A percentile compares a stretch with the other conserved stretches of the same genome.
These are phyloP conservation scores for Zaprionus davidi DNA, from an alignment of 1,140 invertebrate genomes.

Conservation along the genomic window DNA sequence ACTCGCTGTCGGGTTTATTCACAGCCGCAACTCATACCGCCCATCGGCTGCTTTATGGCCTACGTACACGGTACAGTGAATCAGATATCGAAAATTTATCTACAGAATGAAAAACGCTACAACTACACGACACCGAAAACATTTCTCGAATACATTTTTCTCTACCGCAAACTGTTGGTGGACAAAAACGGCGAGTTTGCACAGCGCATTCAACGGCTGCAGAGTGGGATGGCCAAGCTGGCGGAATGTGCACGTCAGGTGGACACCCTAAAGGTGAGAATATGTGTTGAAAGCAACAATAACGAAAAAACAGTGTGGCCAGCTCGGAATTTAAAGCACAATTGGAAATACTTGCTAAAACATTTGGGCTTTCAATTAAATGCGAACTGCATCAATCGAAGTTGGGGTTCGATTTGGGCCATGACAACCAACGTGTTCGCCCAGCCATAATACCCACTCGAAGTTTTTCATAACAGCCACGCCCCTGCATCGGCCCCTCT, in stretches of 20 bases:
- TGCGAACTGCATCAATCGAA: background rate
- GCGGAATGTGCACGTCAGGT: slow-evolving; percentile 94
- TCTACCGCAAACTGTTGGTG: slow-evolving; percentile 93
- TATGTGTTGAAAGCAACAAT: slow-evolving; percentile 36
- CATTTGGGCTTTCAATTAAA: background rate
- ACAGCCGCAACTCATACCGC: slow-evolving; percentile 81
- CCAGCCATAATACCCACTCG: slow-evolving; percentile 1
- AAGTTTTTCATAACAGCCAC: background rate
- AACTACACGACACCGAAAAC: slow-evolving; percentile 99
- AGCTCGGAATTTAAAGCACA: slow-evolving; percentile 1
- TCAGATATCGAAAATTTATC: slow-evolving; percentile 92
- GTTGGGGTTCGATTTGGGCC: background rate
- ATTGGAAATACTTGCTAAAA: background rate
- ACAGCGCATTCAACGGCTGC: slow-evolving; percentile 91
- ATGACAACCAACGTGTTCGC: background rate
- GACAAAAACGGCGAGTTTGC: slow-evolving; percentile 91
- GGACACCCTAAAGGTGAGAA: slow-evolving; percentile 86
- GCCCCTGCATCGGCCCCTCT: too few relatives aligned
- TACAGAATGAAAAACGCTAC: slow-evolving; percentile 94
- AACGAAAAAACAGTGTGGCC: background rate
- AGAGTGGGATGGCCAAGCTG: slow-evolving; percentile 95
- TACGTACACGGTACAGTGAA: slow-evolving; percentile 96
- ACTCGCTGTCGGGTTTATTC: slow-evolving; percentile 23
- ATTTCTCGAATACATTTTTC: slow-evolving; percentile 96
- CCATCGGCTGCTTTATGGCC: slow-evolving; percentile 95